These are phyloP conservation scores for Notothenia rossii DNA, from an alignment of 2,113 vertebrate genomes.

Conservation along the genomic window DNA sequence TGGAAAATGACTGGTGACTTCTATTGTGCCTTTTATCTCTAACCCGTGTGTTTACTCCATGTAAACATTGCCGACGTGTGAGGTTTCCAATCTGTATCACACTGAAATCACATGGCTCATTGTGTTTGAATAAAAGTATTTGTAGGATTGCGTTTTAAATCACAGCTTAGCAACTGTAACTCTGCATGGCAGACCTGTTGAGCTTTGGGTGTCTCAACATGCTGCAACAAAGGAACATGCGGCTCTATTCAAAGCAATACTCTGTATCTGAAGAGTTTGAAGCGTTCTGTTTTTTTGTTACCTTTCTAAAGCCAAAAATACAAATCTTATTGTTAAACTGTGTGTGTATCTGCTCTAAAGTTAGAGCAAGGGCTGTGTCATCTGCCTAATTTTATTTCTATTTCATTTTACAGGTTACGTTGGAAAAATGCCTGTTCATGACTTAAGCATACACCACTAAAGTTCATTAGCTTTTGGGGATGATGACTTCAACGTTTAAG, in stretches of 20 bases:
- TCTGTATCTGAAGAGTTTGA: not conserved
- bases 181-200: not conserved
- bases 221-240: not conserved
- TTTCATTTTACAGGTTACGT: not conserved
- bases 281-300: not conserved
- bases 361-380: not conserved
- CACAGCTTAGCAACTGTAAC: not conserved
- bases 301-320: not conserved
- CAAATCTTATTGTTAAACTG: not conserved
- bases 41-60: not conserved
- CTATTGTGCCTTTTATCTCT: not conserved
- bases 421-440: too few species aligned
- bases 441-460: too few species aligned
- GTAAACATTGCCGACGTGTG: not conserved
- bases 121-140: not conserved
- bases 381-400: not conserved
- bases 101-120: not conserved
- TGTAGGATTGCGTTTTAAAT: not conserved
- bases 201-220: not conserved
- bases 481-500: too few species aligned
- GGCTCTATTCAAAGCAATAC: not conserved
- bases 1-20: constrained; percentile 60
- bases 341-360: not conserved
- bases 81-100: not conserved
- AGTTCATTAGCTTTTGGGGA: too few species aligned